Conservation (phyloP, 2,888 invertebrate species). For the Cephus nigrinus region DNA sequence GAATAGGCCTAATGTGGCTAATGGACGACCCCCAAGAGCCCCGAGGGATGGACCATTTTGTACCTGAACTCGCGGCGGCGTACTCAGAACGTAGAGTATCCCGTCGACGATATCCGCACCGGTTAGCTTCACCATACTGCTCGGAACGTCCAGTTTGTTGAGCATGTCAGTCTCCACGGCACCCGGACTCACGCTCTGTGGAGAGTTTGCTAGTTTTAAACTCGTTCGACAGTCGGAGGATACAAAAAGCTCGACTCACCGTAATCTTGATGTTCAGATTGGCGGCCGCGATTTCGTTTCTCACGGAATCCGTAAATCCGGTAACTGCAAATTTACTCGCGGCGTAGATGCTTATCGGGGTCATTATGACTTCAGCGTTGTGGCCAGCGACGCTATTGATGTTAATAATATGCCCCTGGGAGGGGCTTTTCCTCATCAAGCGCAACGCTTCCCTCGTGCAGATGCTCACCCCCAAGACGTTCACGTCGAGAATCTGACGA, state of each 20-base stretch:
- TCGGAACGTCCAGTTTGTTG: background rate
- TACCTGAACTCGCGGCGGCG: conserved; percentile 48
- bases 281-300: conserved; percentile 65
- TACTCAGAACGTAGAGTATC: conserved; percentile 41
- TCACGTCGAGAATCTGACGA: conserved; percentile 66
- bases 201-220: background rate
- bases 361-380: conserved; percentile 38
- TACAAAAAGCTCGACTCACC: conserved; percentile 41
- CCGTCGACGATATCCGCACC: conserved; percentile 39
- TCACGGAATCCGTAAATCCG: conserved; percentile 66
- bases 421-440: conserved; percentile 68
- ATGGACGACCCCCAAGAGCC: too few species aligned
- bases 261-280: conserved; percentile 64
- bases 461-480: conserved; percentile 71
- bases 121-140: too few species aligned
- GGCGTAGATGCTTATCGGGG: conserved; percentile 63
- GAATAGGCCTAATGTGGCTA: too few species aligned
- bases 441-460: conserved; percentile 71
- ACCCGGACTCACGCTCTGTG: conserved; percentile 61
- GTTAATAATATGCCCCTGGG: conserved; percentile 72
- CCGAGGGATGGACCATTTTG: too few species aligned
- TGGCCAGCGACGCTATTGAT: conserved; percentile 67
- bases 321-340: conserved; percentile 69
- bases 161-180: conserved; percentile 53
- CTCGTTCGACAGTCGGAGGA: too few species aligned